A percentile compares a stretch with the other conserved stretches of the same genome.
Conservation (phyloP, 2,113 vertebrate species). For the Bufo gargarizans region DNA sequence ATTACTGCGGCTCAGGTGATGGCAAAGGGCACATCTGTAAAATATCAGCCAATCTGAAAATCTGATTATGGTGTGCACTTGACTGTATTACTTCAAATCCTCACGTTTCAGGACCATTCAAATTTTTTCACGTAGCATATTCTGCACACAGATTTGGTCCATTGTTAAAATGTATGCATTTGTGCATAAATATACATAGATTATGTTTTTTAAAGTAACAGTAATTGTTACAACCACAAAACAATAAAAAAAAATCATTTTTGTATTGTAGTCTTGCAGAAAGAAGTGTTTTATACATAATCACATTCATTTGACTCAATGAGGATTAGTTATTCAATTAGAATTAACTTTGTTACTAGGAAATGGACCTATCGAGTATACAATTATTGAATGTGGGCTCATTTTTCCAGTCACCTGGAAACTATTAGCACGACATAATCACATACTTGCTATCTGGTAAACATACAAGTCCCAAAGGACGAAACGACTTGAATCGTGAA, state of each 20-base stretch:
- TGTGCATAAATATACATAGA: not conserved
- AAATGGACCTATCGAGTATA: constrained; percentile 61
- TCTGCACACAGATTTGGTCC: not conserved
- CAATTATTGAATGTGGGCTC: constrained; percentile 65
- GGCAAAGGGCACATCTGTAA: constrained; percentile 53
- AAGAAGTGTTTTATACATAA: constrained; percentile 51
- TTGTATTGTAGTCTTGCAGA: constrained; percentile 39
- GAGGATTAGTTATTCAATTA: constrained; percentile 70
- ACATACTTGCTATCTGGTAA: constrained; percentile 69
- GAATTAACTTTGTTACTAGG: constrained; percentile 63
- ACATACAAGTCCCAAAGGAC: constrained; percentile 66
- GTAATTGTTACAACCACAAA: not conserved
- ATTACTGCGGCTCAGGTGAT: constrained; percentile 49
- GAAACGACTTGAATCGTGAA: constrained; percentile 71
- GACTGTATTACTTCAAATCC: constrained; percentile 31
- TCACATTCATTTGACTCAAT: constrained; percentile 61
- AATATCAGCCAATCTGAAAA: constrained; percentile 51
- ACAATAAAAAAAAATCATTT: constrained; percentile 1
- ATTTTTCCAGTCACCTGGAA: constrained; percentile 70
- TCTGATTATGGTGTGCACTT: constrained; percentile 40
- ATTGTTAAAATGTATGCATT: not conserved
- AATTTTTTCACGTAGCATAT: constrained; percentile 23
- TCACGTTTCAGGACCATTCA: constrained; percentile 19
- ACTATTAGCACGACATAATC: constrained; percentile 70
- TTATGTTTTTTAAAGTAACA: too few species aligned